Conservation (phyloP, 2,797 vertebrate species). For the Rhinophrynus dorsalis region DNA sequence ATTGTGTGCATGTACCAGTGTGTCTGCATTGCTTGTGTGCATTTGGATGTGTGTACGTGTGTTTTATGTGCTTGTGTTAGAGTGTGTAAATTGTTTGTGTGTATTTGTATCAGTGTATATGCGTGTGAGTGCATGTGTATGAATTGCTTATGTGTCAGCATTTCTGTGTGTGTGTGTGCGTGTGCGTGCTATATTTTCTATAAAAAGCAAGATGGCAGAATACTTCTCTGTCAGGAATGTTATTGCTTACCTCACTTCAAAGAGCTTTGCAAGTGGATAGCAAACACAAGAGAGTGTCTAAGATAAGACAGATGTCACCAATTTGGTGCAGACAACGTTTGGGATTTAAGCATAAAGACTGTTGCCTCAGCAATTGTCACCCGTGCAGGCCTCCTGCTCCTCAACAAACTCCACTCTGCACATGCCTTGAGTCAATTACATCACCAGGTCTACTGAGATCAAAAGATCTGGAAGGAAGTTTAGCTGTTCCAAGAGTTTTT, state of each 20-base stretch:
- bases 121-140: too few relatives aligned
- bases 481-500: conserved; percentile 50
- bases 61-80: too few relatives aligned
- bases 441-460: conserved; percentile 48
- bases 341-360: conserved; percentile 5
- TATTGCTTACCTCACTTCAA: conserved; percentile 20
- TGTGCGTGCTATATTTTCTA: too few relatives aligned
- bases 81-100: too few relatives aligned
- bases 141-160: too few relatives aligned
- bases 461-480: conserved; percentile 61
- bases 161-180: too few relatives aligned
- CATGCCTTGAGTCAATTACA: conserved; percentile 48
- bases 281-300: neutral
- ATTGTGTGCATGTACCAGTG: too few relatives aligned
- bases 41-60: too few relatives aligned
- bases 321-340: conserved; percentile 31
- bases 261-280: neutral
- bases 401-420: neutral
- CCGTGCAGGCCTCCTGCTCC: neutral
- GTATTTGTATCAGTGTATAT: too few relatives aligned
- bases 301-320: conserved; percentile 39
- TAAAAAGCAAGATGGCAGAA: neutral
- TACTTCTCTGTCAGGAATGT: neutral
- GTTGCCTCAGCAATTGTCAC: conserved; percentile 35
- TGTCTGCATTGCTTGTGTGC: too few relatives aligned